Conservation (phyloP, 2,113 vertebrate species). For the Aplodontia rufa region DNA sequence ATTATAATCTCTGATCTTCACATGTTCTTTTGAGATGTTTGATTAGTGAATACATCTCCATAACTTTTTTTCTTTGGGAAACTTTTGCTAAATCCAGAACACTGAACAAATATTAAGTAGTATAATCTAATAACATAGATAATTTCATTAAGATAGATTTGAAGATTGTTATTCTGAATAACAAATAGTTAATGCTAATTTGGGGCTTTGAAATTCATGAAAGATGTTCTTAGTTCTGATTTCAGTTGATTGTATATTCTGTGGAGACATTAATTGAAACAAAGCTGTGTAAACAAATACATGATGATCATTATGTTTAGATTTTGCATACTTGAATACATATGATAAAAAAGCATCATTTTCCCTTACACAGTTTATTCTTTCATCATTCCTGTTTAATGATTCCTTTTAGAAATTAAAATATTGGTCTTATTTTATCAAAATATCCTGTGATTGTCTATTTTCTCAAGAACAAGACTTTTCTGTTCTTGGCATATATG, state of each 20-base stretch:
- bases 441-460: slow-evolving; percentile 53
- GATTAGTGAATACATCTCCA: background rate
- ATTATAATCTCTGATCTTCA: background rate
- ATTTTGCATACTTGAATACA: slow-evolving; percentile 40
- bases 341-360: background rate
- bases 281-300: slow-evolving; percentile 31
- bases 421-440: slow-evolving; percentile 47
- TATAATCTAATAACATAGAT: background rate
- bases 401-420: slow-evolving; percentile 4
- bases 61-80: background rate
- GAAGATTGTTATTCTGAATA: background rate
- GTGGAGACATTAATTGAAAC: slow-evolving; percentile 37
- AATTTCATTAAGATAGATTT: slow-evolving; percentile 41
- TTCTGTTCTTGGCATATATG: background rate
- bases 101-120: background rate
- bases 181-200: slow-evolving; percentile 13
- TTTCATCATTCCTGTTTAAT: slow-evolving; percentile 20
- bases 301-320: background rate
- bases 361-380: background rate
- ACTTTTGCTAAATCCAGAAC: background rate
- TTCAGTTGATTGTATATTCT: slow-evolving; percentile 14
- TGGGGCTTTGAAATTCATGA: slow-evolving; percentile 36
- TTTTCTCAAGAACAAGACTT: slow-evolving; percentile 52
- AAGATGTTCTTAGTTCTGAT: slow-evolving; percentile 35
- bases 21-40: background rate